Conservation (phyloP, 2,888 invertebrate genomes). For the Cabera pusaria region DNA sequence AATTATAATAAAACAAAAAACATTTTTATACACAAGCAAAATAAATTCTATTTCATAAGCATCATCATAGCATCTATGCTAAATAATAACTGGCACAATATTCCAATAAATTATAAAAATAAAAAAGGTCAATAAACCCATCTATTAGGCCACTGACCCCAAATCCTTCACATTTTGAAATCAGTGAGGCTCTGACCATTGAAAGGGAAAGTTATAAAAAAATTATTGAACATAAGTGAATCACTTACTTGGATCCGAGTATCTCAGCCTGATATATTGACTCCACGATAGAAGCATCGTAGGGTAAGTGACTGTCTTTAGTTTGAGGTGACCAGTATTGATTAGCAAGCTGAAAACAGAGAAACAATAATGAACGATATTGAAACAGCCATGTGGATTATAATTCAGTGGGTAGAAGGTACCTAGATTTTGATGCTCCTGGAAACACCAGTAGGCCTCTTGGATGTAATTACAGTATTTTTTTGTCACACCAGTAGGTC, state of each 20-base stretch:
- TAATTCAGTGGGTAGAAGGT: slow-evolving; percentile 70
- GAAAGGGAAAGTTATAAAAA: slow-evolving; percentile 37
- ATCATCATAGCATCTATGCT: slow-evolving; percentile 2
- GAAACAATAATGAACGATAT: too few relatives aligned
- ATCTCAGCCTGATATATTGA: slow-evolving; percentile 95
- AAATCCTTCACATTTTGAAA: slow-evolving; percentile 62
- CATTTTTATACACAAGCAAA: too few relatives aligned
- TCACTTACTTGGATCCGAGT: slow-evolving; percentile 88
- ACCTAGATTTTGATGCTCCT: slow-evolving; percentile 61
- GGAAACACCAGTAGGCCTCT: slow-evolving; percentile 70
- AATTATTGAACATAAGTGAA: slow-evolving; percentile 1
- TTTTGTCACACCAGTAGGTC: slow-evolving; percentile 6
- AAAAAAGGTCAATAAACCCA: slow-evolving; percentile 68
- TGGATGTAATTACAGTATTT: slow-evolving; percentile 4
- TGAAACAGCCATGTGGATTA: slow-evolving; percentile 66
- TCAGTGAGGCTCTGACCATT: slow-evolving; percentile 65
- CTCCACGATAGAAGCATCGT: slow-evolving; percentile 91
- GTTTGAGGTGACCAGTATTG: slow-evolving; percentile 97
- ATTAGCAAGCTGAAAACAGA: slow-evolving; percentile 92
- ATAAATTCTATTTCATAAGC: too few relatives aligned
- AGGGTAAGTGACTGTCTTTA: slow-evolving; percentile 87
- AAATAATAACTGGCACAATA: slow-evolving; percentile 51
- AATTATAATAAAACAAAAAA: slow-evolving; percentile 18
- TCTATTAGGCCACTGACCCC: slow-evolving; percentile 70
- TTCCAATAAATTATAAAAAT: slow-evolving; percentile 48